Evolutionary conservation across 1,140 invertebrate genomes (phyloP), one percentile per base, ranked within the genome.

Genomic region (Magallana gigas): DNA sequence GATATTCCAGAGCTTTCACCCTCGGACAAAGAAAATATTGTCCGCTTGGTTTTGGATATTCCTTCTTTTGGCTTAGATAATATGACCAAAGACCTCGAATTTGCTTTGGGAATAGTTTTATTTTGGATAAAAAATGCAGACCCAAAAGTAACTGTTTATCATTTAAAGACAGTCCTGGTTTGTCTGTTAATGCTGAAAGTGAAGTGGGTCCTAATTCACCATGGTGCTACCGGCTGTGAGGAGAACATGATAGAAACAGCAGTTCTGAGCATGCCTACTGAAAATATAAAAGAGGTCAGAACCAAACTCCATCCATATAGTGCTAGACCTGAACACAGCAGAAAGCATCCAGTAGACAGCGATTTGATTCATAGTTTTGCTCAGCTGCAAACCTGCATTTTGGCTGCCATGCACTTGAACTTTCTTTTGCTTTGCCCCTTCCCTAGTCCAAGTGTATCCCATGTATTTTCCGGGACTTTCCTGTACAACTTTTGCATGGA

Each of bases 51-150:
- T 57, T 89, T 92, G 68, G 88, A 89, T 58, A 23, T 90, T 85
- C 36, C 87, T 60, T 7, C 60, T 60, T 59, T 83, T 36, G 84
- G 87, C 36, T 80, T 95, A n/a, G 57, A 57, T 48, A 81, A 94
- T 14, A 92, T 97, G 80, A 96, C 97, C 11, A 60, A 93, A 36
- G 95, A 96, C 87, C 96, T 97, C 94, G 95, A 96, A 91, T 91
- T 98, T 11, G 96, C 96, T 88, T 94, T 97, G 81, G 93, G 96
- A 62, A 94, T 95, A 14, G 94, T 97, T 1, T 94, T 97, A 9
- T 97, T 96, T 95, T 97, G 97, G 97, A 93, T 95, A 71, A 95
- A 93, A 92, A 95, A 96, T 93, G 86, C 92, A 58, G 48, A 84
- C 18, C 92, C 94, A 8, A 88, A 90, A 84, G 87, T 92, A 8